Conservation (phyloP, 2,888 invertebrate genomes). For the Plebejus melissa region DNA sequence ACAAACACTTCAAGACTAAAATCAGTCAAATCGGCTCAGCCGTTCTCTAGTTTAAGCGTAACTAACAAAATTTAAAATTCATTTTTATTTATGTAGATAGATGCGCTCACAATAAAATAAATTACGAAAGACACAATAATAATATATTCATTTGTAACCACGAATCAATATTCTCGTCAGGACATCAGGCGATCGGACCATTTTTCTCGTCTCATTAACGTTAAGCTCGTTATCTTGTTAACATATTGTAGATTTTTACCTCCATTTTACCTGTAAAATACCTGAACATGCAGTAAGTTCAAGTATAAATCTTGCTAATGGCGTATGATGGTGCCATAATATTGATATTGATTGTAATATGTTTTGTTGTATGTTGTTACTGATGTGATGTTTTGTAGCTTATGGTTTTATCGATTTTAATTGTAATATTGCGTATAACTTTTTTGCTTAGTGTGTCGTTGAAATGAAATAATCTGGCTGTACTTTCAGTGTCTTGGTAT, state of each 20-base stretch:
- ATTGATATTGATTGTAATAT: background rate
- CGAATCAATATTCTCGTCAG: background rate
- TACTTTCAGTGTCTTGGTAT: too few relatives aligned
- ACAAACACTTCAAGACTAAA: too few relatives aligned
- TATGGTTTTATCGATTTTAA: background rate
- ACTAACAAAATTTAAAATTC: too few relatives aligned
- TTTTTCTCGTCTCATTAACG: background rate
- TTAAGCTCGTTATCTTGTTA: constrained; percentile 1
- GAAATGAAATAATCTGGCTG: too few relatives aligned
- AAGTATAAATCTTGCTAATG: background rate
- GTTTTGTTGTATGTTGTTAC: background rate
- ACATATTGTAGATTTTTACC: background rate
- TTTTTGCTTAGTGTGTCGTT: too few relatives aligned
- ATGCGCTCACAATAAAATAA: too few relatives aligned
- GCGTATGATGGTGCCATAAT: background rate
- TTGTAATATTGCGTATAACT: background rate
- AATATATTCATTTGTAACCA: background rate
- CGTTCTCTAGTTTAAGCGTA: too few relatives aligned
- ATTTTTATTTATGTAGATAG: too few relatives aligned
- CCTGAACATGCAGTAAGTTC: background rate
- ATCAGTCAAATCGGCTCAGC: too few relatives aligned
- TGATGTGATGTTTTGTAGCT: background rate
- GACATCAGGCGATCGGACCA: background rate
- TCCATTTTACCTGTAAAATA: background rate
- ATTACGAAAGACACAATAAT: too few relatives aligned